phyloP scores from a whole-genome alignment of 2,113 vertebrate species.

The Malurus cyaneus region DNA sequence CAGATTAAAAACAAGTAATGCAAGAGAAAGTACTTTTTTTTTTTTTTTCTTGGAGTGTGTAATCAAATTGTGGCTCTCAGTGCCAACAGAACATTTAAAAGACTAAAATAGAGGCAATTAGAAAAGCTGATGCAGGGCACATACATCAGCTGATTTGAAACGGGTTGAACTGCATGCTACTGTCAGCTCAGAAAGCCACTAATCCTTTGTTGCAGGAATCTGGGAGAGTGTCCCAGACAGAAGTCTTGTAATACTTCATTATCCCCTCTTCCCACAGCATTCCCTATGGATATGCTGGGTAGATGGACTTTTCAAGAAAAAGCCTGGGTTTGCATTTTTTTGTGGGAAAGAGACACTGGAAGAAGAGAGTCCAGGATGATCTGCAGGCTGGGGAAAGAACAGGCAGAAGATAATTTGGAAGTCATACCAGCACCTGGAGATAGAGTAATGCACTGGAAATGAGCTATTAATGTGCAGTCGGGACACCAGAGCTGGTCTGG shows the following conservation, averaged over 20 bases:
- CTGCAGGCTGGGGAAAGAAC: background rate
- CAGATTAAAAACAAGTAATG: background rate
- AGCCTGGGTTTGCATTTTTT: background rate
- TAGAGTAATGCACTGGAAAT: background rate
- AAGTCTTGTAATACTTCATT: background rate
- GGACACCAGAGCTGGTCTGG: background rate
- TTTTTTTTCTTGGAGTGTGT: background rate
- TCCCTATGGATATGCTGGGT: background rate
- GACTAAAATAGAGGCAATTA: conserved; percentile 10
- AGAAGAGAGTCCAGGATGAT: background rate
- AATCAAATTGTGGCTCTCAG: background rate
- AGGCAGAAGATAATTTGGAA: background rate
- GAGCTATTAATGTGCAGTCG: background rate
- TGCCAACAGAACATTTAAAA: conserved; percentile 8
- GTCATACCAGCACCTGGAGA: background rate
- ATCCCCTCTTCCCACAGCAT: background rate
- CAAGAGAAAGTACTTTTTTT: background rate
- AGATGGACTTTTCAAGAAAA: background rate
- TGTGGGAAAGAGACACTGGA: background rate
- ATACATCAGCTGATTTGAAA: background rate
- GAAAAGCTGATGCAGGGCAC: background rate
- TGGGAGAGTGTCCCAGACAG: background rate
- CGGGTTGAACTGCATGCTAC: background rate
- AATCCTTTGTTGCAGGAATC: background rate
- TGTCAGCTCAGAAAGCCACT: background rate